Evolutionary conservation across 2,797 vertebrate genomes (phyloP).

Genomic region (Helicolenus hilgendorfi): DNA sequence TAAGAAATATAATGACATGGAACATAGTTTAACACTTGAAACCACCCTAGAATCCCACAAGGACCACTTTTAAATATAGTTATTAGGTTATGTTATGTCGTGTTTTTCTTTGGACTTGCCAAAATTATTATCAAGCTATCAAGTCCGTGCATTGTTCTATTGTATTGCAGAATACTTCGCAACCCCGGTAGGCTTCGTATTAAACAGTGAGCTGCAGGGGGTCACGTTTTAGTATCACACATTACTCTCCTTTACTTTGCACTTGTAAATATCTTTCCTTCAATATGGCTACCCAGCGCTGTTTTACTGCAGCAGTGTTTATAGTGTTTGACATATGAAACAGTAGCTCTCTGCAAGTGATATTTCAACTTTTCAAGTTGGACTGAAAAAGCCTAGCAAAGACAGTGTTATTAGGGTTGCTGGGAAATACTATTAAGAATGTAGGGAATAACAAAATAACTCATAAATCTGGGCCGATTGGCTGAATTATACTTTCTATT

Average conservation of each 20-base stretch:
- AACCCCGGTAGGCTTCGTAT: slow-evolving; percentile 24
- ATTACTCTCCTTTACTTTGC: slow-evolving; percentile 33
- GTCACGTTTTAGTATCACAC: slow-evolving; percentile 39
- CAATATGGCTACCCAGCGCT: slow-evolving; percentile 12
- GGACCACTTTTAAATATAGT: slow-evolving; percentile 23
- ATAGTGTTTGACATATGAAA: slow-evolving; percentile 69
- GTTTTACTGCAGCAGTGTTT: slow-evolving; percentile 58
- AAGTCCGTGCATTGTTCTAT: slow-evolving; percentile 34
- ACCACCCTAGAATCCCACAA: slow-evolving; percentile 3
- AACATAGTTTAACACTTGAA: slow-evolving; percentile 10
- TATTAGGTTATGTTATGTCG: slow-evolving; percentile 38
- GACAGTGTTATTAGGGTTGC: slow-evolving; percentile 58
- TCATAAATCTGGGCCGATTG: slow-evolving; percentile 55
- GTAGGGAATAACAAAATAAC: slow-evolving; percentile 68
- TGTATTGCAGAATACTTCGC: slow-evolving; percentile 21
- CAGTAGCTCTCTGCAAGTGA: slow-evolving; percentile 61
- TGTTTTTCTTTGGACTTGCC: slow-evolving; percentile 44
- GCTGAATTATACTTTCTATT: slow-evolving; percentile 35
- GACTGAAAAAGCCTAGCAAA: slow-evolving; percentile 35
- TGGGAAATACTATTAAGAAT: slow-evolving; percentile 68
- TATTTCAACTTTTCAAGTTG: slow-evolving; percentile 53
- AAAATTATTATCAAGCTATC: slow-evolving; percentile 44
- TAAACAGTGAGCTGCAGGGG: slow-evolving; percentile 53
- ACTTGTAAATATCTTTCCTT: slow-evolving; percentile 59
- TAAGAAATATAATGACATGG: neutral